Evolutionary conservation across 2,797 vertebrate genomes (phyloP).

Genomic region (Brachyrhaphis roseni): DNA sequence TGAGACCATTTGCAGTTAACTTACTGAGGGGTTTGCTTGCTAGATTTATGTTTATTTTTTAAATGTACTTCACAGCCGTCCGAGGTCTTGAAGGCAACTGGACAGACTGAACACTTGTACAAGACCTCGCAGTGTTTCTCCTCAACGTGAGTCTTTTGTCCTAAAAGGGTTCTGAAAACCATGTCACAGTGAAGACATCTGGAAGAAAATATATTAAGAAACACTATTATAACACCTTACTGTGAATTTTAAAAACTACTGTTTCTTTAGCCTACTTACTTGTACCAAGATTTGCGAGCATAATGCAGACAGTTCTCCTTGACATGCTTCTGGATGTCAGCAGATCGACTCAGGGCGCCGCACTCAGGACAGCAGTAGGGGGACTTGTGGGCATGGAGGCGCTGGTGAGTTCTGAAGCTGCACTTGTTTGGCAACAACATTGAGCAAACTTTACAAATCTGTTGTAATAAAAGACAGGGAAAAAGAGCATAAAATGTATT

Average conservation of each 20-base stretch:
- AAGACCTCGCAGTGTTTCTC: constrained; percentile 94
- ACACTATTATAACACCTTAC: background rate
- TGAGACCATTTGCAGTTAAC: constrained; percentile 49
- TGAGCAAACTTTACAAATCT: constrained; percentile 93
- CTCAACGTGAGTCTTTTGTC: constrained; percentile 92
- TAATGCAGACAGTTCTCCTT: constrained; percentile 97
- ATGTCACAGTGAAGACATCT: constrained; percentile 97
- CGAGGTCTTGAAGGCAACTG: constrained; percentile 93
- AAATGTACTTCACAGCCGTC: constrained; percentile 87
- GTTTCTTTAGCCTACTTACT: constrained; percentile 79
- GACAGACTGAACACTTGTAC: constrained; percentile 93
- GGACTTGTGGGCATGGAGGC: constrained; percentile 93
- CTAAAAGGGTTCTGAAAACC: constrained; percentile 88
- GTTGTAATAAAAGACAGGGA: background rate
- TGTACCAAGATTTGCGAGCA: constrained; percentile 93
- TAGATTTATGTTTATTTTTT: constrained; percentile 84
- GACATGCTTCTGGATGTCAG: constrained; percentile 95
- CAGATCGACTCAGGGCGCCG: constrained; percentile 88
- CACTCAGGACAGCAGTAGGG: constrained; percentile 97
- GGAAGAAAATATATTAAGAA: constrained; percentile 18
- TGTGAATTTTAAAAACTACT: background rate
- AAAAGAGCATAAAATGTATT: background rate
- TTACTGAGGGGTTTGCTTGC: constrained; percentile 86
- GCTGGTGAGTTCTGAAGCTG: constrained; percentile 92
- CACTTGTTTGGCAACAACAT: constrained; percentile 98